Evolutionary conservation across 2,888 invertebrate genomes (phyloP).

Genomic region (Papilio gigon): DNA sequence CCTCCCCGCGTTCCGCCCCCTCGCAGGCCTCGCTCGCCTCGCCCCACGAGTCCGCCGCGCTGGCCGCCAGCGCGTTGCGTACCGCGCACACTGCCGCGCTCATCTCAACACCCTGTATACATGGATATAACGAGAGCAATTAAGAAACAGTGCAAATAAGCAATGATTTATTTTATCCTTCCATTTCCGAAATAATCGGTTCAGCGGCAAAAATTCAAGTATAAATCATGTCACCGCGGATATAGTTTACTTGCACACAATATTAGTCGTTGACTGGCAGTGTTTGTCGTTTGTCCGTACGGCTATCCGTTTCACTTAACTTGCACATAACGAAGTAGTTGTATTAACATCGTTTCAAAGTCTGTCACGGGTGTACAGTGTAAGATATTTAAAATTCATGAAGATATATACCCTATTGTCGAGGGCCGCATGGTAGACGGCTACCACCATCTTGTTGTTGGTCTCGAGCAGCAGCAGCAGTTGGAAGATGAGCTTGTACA

Average conservation of each 20-base stretch:
- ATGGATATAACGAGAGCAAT: background rate
- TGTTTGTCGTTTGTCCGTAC: no score
- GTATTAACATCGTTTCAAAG: no score
- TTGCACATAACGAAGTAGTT: no score
- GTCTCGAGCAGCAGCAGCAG: slow-evolving; percentile 93
- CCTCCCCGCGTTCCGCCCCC: background rate
- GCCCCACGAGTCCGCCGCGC: slow-evolving; percentile 59
- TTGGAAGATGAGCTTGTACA: slow-evolving; percentile 95
- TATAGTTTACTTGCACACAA: no score
- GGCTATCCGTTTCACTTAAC: no score
- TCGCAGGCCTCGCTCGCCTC: slow-evolving; percentile 46
- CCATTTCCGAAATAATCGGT: no score
- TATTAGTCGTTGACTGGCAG: no score
- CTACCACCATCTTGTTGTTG: slow-evolving; percentile 90
- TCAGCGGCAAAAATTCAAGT: no score
- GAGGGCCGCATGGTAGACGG: slow-evolving; percentile 77
- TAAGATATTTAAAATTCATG: background rate
- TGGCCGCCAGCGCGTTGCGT: slow-evolving; percentile 62
- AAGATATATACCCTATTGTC: slow-evolving; percentile 64
- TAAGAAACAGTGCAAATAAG: no score
- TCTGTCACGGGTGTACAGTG: no score
- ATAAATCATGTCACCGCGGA: no score
- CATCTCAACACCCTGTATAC: slow-evolving; percentile 71
- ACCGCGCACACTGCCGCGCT: slow-evolving; percentile 67
- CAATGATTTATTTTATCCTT: no score